These are phyloP conservation scores for Ornithoptera alexandrae DNA, from an alignment of 2,888 invertebrate genomes.

Conservation along the genomic window DNA sequence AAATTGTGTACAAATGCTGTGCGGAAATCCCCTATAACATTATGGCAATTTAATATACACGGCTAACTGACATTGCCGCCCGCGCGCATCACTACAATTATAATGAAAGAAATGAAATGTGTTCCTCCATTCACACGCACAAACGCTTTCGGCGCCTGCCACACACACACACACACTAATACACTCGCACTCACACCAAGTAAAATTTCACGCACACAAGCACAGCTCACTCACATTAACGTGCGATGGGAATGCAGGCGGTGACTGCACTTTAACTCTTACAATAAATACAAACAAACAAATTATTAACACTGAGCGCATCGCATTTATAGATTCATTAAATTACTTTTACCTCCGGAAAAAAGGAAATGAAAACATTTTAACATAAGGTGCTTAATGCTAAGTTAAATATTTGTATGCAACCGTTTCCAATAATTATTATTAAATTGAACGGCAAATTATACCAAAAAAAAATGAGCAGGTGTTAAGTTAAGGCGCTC, in stretches of 20 bases:
- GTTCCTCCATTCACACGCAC: conserved; percentile 79
- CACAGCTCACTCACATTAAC: conserved; percentile 55
- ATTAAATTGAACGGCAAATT: conserved; percentile 31
- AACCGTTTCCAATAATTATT: conserved; percentile 16
- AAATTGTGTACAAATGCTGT: conserved; percentile 25
- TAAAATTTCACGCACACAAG: conserved; percentile 48
- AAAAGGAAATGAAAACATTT: not conserved
- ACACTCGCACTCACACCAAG: conserved; percentile 57
- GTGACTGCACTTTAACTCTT: conserved; percentile 79
- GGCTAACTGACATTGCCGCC: conserved; percentile 63
- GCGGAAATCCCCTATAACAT: conserved; percentile 51
- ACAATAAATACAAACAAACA: conserved; percentile 80
- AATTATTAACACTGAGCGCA: conserved; percentile 66
- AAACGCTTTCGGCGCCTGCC: conserved; percentile 69
- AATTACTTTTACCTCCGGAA: conserved; percentile 30
- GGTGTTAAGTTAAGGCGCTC: conserved; percentile 68
- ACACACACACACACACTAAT: conserved; percentile 35
- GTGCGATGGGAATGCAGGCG: conserved; percentile 74
- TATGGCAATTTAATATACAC: conserved; percentile 60
- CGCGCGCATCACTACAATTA: conserved; percentile 76
- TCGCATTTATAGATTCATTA: conserved; percentile 51
- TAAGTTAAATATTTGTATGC: conserved; percentile 6
- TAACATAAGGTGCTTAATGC: conserved; percentile 4
- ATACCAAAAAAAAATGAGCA: conserved; percentile 56
- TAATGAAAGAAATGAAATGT: conserved; percentile 74